Evolutionary conservation across 2,888 invertebrate genomes (phyloP).

Genomic region (Ichneumoninae sp.): DNA sequence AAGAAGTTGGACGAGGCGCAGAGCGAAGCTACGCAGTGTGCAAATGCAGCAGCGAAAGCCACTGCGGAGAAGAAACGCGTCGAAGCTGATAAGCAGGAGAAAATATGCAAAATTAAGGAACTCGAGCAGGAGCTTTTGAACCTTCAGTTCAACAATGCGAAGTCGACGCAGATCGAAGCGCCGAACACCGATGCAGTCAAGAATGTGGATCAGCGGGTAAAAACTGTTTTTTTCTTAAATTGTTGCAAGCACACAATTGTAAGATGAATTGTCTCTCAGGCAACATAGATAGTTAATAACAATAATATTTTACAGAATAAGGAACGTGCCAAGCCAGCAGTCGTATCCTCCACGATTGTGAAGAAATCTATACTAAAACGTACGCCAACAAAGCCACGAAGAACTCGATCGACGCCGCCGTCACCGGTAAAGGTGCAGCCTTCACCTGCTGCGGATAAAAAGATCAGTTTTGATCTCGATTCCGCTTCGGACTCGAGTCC

Average conservation of each 20-base stretch:
- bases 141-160: constrained; percentile 44
- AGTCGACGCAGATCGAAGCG: not conserved
- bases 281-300: not conserved
- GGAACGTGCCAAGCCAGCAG: constrained; percentile 11
- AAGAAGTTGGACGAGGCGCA: constrained; percentile 48
- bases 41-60: constrained; percentile 6
- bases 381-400: constrained; percentile 30
- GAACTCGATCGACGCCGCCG: constrained; percentile 47
- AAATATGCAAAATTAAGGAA: constrained; percentile 40
- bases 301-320: constrained; percentile 29
- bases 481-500: constrained; percentile 57
- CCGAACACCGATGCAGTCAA: not conserved
- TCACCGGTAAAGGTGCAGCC: constrained; percentile 23
- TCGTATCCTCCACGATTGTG: not conserved
- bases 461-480: constrained; percentile 45
- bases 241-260: not conserved
- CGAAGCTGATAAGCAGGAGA: constrained; percentile 45
- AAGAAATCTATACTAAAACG: constrained; percentile 62
- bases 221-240: not conserved
- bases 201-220: constrained; percentile 39
- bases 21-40: constrained; percentile 19
- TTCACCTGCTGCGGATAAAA: constrained; percentile 11
- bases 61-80: constrained; percentile 43
- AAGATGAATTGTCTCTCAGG: not conserved
- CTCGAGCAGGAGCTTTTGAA: constrained; percentile 60